Evolutionary conservation across 2,113 vertebrate species (phyloP).

Genomic region (Meriones unguiculatus): DNA sequence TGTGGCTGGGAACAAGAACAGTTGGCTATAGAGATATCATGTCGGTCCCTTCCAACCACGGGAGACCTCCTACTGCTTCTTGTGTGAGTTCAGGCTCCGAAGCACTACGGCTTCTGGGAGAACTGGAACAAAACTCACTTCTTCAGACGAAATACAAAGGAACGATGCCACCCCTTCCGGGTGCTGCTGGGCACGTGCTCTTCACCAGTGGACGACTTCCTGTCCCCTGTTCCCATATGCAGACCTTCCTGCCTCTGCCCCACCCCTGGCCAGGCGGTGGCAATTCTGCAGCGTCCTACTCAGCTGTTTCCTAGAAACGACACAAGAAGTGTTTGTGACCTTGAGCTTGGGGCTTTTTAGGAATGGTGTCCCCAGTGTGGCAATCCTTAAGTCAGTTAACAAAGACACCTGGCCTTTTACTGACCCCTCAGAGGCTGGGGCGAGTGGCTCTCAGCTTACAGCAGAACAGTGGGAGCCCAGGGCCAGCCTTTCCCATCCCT

Average conservation of each 20-base stretch:
- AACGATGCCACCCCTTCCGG: background rate
- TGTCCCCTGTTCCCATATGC: background rate
- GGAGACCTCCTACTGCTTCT: background rate
- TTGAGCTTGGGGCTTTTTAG: background rate
- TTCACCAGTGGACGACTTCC: no score
- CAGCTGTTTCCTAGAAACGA: background rate
- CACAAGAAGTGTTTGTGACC: background rate
- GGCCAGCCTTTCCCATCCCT: no score
- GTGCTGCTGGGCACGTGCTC: background rate
- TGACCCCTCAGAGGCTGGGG: no score
- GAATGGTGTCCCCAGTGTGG: background rate
- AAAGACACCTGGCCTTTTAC: background rate
- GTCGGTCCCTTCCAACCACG: background rate
- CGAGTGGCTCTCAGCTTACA: background rate
- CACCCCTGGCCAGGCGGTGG: background rate
- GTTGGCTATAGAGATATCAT: no score
- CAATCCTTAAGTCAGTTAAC: background rate
- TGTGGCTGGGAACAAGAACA: background rate
- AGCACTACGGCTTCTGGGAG: background rate
- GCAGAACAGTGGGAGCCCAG: no score
- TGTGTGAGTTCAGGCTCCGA: background rate
- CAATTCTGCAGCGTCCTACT: background rate
- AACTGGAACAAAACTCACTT: background rate
- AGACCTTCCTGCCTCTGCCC: background rate
- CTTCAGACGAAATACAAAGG: background rate